Evolutionary conservation across 30 jellyfish, hydroid and myxozoan genomes (phyloP).

Genomic region (Phacellophora camtschatica): DNA sequence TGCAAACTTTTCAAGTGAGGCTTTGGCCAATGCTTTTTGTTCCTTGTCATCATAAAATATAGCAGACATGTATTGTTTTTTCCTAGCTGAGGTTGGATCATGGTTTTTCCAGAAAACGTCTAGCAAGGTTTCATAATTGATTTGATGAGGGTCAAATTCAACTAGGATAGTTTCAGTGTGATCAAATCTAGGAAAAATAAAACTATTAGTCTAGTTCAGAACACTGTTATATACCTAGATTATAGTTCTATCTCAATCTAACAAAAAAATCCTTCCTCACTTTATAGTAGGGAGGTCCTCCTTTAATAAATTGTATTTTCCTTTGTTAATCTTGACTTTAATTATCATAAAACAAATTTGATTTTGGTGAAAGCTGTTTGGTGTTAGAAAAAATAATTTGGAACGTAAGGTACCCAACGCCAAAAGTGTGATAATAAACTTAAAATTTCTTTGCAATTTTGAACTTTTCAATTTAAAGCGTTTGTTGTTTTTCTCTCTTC

Average conservation of each 20-base stretch:
- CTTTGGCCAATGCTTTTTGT: constrained; percentile 73
- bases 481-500: too few relatives aligned
- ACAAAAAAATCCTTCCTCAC: not conserved
- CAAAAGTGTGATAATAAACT: too few relatives aligned
- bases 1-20: constrained; percentile 48
- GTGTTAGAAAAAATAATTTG: too few relatives aligned
- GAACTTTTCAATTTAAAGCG: too few relatives aligned
- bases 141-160: constrained; percentile 72
- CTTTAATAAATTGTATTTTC: too few relatives aligned
- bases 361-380: too few relatives aligned
- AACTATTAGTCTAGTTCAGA: too few relatives aligned
- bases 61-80: constrained; percentile 91
- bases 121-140: constrained; percentile 62
- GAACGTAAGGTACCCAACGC: too few relatives aligned
- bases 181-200: constrained; percentile 69
- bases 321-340: too few relatives aligned
- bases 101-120: constrained; percentile 86
- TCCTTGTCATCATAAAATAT: constrained; percentile 83
- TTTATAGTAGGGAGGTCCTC: too few relatives aligned
- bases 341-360: too few relatives aligned
- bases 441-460: too few relatives aligned
- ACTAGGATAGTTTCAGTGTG: constrained; percentile 88
- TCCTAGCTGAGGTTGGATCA: constrained; percentile 69
- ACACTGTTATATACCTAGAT: not conserved
- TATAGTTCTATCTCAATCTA: not conserved